Percentiles rank a stretch among this genome's conserved stretches.
Conservation (phyloP, 2,797 vertebrate species). For the Lutjanus argentimaculatus region DNA sequence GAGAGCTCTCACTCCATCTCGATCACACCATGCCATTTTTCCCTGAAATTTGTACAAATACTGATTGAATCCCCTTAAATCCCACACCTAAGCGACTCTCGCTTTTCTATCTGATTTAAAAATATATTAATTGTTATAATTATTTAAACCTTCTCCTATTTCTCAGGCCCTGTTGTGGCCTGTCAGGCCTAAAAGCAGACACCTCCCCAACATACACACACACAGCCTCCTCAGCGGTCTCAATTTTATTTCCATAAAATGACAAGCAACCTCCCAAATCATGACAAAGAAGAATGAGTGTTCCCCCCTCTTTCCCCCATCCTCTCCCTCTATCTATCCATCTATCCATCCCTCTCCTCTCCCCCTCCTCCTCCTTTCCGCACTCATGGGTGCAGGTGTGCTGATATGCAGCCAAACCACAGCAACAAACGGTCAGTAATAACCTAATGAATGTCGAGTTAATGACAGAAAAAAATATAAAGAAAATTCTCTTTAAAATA, state of each 20-base stretch:
- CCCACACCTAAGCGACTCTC: background rate
- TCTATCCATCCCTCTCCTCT: conserved; percentile 23
- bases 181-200: conserved; percentile 63
- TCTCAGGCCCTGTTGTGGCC: conserved; percentile 71
- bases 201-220: conserved; percentile 9
- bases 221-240: conserved; percentile 68
- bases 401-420: conserved; percentile 73
- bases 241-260: conserved; percentile 81
- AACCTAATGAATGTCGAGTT: conserved; percentile 46
- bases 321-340: conserved; percentile 28
- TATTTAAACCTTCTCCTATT: conserved; percentile 29
- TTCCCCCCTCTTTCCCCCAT: conserved; percentile 8
- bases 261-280: conserved; percentile 80
- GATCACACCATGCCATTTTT: conserved; percentile 35
- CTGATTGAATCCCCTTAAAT: conserved; percentile 8
- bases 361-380: conserved; percentile 33
- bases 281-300: conserved; percentile 79
- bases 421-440: conserved; percentile 60
- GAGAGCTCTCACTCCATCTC: conserved; percentile 51
- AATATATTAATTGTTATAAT: conserved; percentile 35
- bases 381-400: conserved; percentile 81
- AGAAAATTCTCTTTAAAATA: background rate
- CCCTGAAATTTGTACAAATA: conserved; percentile 19
- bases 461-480: conserved; percentile 24
- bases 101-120: conserved; percentile 14